A percentile compares a stretch with the other conserved stretches of the same genome.
These are phyloP conservation scores for Trinorchestia longiramus DNA, from an alignment of 1,140 invertebrate genomes.

Conservation along the genomic window DNA sequence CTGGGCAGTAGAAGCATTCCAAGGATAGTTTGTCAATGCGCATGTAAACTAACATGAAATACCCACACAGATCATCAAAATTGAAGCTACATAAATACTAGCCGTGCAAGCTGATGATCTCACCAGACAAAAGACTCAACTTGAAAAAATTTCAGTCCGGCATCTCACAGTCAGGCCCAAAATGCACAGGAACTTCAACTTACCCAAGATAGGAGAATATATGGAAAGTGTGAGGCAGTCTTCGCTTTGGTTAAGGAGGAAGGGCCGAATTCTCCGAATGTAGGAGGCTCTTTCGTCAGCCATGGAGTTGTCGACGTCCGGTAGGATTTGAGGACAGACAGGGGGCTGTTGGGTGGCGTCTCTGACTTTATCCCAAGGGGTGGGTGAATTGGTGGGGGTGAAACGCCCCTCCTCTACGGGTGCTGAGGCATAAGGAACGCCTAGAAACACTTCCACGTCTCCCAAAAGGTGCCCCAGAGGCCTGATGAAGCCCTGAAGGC, in stretches of 20 bases:
- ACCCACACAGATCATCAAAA: neutral
- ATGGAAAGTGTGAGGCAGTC: constrained; percentile 97
- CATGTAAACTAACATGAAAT: too few relatives aligned
- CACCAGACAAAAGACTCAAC: neutral
- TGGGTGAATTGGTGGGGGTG: constrained; percentile 92
- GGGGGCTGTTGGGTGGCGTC: constrained; percentile 83
- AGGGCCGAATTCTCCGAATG: constrained; percentile 83
- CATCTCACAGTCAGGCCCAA: neutral
- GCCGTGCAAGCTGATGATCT: too few relatives aligned
- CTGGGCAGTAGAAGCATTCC: neutral
- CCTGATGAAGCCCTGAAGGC: constrained; percentile 65
- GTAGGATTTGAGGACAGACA: constrained; percentile 83
- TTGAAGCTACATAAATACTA: neutral
- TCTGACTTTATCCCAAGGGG: constrained; percentile 89
- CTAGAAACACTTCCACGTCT: constrained; percentile 92
- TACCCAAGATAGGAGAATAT: constrained; percentile 80
- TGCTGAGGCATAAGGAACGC: constrained; percentile 94
- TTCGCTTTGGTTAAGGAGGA: constrained; percentile 91
- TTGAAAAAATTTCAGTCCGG: neutral
- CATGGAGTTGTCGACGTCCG: constrained; percentile 76
- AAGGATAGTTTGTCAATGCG: too few relatives aligned
- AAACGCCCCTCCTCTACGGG: constrained; percentile 91
- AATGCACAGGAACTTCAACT: constrained; percentile 21
- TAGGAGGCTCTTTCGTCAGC: constrained; percentile 89
- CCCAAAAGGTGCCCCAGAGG: constrained; percentile 74